Evolutionary conservation across 2,113 vertebrate genomes (phyloP), one percentile per base, ranked within the genome.

Genomic region (Tamias sibiricus): DNA sequence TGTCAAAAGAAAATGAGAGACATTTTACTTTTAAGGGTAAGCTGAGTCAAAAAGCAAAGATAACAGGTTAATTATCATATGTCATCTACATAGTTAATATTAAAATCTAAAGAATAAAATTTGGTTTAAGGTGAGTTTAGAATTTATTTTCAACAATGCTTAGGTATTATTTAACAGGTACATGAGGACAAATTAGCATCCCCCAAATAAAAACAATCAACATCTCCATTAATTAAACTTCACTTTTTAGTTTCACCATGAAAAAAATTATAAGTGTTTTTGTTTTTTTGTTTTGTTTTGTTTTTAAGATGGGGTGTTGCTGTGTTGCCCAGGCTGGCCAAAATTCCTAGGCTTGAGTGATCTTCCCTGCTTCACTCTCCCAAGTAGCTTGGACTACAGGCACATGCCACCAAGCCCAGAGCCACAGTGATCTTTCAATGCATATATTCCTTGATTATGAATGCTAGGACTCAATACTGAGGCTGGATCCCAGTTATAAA

Each of bases 21-120:
- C 13, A 44, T 52, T 77, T 95, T 81, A 68, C 44, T 89, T 94
- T 85, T 74, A 59, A 74, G 49, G 14, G n/a, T 92, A 40, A 82
- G 37, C 11, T 74, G 92, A 91, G 35, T 54, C 47, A 77, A 49
- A 44, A 71, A 66, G 40, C 44, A 96, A 94, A 95, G 52, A 96
- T 0, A 92, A 75, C 62, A 80, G 9, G 30, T 79, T 83, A 94
- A 57, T 54, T 54, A 91, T 44, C 44, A 75, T 24, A 77, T 82
- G 30, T 35, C 66, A 90, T 54, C 74, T 75, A 64, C 19, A 75
- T 49, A 87, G 20, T 83, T 87, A 87, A 16, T 83, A 94, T 82
- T 83, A 92, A 94, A 54, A 10, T 86, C 30, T 92, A 14, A 86
- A 91, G n/a, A 93, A 92, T 80, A 93, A 91, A 96, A 93, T 91